phyloP scores from a whole-genome alignment of 1,140 invertebrate genomes.

The Heliothis subflexa region DNA sequence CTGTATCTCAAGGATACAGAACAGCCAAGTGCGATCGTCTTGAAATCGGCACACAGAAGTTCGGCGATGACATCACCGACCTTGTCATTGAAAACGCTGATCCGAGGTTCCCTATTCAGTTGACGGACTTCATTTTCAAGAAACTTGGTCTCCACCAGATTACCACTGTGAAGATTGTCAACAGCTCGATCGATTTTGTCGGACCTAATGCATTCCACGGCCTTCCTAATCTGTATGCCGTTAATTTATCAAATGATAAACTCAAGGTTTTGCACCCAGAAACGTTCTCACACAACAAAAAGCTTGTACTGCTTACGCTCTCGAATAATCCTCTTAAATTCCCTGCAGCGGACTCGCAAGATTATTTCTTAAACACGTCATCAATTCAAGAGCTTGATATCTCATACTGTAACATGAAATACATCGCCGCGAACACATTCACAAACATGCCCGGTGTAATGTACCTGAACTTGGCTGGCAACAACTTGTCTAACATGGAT shows the following conservation, averaged over 20 bases:
- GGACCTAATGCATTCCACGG: constrained; percentile 89
- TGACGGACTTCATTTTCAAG: constrained; percentile 87
- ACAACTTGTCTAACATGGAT: constrained; percentile 88
- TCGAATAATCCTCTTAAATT: constrained; percentile 89
- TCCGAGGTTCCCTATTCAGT: constrained; percentile 83
- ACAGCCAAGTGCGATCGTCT: constrained; percentile 85
- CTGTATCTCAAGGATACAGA: constrained; percentile 78
- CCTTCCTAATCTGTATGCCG: constrained; percentile 88
- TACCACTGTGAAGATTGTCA: constrained; percentile 87
- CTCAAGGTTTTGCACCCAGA: constrained; percentile 88
- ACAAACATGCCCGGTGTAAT: constrained; percentile 87
- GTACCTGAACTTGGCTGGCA: constrained; percentile 89
- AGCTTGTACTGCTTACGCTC: constrained; percentile 89
- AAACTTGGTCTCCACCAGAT: constrained; percentile 87
- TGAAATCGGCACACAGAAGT: constrained; percentile 87
- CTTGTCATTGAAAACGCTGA: constrained; percentile 87
- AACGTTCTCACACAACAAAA: constrained; percentile 89
- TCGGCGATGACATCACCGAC: constrained; percentile 87
- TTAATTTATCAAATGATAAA: constrained; percentile 89
- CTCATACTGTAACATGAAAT: constrained; percentile 88
- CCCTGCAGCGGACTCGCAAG: constrained; percentile 75
- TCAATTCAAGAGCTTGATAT: constrained; percentile 89
- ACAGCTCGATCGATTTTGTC: constrained; percentile 86
- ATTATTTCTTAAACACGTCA: constrained; percentile 87
- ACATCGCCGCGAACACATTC: constrained; percentile 87